These are phyloP conservation scores for Drosophila fungiperda DNA, from an alignment of 2,888 invertebrate genomes.

Conservation along the genomic window DNA sequence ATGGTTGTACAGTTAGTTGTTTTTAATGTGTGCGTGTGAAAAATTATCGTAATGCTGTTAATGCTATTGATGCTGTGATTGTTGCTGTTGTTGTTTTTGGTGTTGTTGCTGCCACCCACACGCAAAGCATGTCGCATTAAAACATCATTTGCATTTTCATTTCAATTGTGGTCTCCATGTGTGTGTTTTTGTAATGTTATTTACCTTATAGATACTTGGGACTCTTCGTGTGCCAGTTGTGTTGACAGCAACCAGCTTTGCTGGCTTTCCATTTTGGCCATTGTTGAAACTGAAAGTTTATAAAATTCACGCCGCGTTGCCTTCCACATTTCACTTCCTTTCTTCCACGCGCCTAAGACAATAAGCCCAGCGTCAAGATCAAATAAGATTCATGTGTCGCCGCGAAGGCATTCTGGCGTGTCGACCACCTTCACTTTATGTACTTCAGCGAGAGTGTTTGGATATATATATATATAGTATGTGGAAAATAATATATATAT, in stretches of 20 bases:
- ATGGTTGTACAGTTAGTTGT: conserved; percentile 49
- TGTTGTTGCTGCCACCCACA: conserved; percentile 40
- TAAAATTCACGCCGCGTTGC: conserved; percentile 48
- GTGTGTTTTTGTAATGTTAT: conserved; percentile 35
- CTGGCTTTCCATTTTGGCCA: conserved; percentile 68
- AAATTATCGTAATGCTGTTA: conserved; percentile 33
- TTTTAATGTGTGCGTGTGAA: conserved; percentile 63
- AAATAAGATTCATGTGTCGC: conserved; percentile 57
- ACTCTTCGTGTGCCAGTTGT: conserved; percentile 41
- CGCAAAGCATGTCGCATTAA: conserved; percentile 37
- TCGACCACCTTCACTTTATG: conserved; percentile 55
- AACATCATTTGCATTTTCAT: conserved; percentile 53
- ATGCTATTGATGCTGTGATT: conserved; percentile 10
- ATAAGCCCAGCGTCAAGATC: conserved; percentile 24
- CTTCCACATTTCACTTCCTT: conserved; percentile 70
- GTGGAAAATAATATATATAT: conserved; percentile 12
- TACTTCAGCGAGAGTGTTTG: conserved; percentile 8
- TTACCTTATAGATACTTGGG: conserved; percentile 20
- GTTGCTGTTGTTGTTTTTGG: conserved; percentile 1
- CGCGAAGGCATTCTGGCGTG: conserved; percentile 64
- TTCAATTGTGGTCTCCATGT: conserved; percentile 19
- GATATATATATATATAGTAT: conserved; percentile 1
- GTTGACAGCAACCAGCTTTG: conserved; percentile 49
- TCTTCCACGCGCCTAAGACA: conserved; percentile 49
- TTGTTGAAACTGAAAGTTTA: conserved; percentile 72